Percentiles rank a stretch among this genome's conserved stretches.
Evolutionary conservation across 2,113 vertebrate species (phyloP).

Genomic region (Hemicordylus capensis): DNA sequence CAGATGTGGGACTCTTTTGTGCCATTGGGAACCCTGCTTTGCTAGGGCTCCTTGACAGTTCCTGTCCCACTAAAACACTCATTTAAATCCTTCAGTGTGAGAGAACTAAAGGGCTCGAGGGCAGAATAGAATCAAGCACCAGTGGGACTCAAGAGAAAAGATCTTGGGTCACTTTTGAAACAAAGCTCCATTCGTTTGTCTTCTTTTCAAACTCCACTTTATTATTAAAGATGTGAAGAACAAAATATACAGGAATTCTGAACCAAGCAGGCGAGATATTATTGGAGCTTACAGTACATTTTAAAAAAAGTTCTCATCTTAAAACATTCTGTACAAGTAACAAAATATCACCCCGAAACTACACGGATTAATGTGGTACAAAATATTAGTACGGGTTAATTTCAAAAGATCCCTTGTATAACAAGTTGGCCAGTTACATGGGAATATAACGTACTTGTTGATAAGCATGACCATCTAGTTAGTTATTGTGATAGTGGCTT

Average conservation of each 20-base stretch:
- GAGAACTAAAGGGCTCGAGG: no score
- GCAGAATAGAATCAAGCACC: no score
- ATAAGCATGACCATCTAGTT: background rate
- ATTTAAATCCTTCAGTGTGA: background rate
- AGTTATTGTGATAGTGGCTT: background rate
- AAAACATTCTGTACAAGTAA: background rate
- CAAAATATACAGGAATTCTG: conserved; percentile 50
- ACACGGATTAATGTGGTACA: conserved; percentile 14
- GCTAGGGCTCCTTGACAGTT: background rate
- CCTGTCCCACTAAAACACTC: background rate
- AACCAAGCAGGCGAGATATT: conserved; percentile 14
- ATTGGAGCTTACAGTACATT: conserved; percentile 1
- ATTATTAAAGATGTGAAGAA: conserved; percentile 54
- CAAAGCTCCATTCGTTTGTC: conserved; percentile 7
- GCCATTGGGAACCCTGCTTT: no score
- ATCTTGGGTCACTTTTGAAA: no score
- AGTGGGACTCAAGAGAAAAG: no score
- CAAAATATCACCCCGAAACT: background rate
- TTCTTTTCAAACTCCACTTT: conserved; percentile 26
- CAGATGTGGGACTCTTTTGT: no score
- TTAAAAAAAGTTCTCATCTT: conserved; percentile 9
- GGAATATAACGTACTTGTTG: background rate
- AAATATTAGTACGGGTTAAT: background rate
- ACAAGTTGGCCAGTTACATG: background rate
- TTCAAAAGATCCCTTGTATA: background rate